These are phyloP conservation scores for Diogma glabrata DNA, from an alignment of 2,888 invertebrate genomes.

Conservation along the genomic window DNA sequence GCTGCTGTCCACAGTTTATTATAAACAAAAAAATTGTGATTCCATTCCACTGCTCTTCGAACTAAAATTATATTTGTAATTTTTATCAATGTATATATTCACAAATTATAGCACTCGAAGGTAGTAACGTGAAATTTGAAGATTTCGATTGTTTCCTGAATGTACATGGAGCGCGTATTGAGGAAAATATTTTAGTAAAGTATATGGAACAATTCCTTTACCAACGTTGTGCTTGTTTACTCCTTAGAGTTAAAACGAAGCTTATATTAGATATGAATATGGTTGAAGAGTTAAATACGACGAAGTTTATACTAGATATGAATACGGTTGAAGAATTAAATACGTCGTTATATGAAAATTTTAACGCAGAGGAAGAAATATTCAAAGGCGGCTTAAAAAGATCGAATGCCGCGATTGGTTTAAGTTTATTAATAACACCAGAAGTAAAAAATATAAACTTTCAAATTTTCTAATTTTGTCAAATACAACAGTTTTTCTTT, in stretches of 20 bases:
- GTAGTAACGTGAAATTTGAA: background rate
- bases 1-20: too few species aligned
- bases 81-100: too few species aligned
- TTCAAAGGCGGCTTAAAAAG: background rate
- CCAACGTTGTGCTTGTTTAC: background rate
- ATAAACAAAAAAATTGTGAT: too few species aligned
- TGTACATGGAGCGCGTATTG: background rate
- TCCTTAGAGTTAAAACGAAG: background rate
- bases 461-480: background rate
- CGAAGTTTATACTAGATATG: too few species aligned
- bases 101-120: background rate
- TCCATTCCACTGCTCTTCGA: too few species aligned
- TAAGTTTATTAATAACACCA: background rate
- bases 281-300: too few species aligned
- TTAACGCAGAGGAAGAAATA: too few species aligned
- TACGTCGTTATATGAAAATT: too few species aligned
- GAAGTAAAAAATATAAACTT: background rate
- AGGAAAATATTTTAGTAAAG: background rate
- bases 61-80: too few species aligned
- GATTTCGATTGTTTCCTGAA: background rate
- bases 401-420: background rate
- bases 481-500: background rate
- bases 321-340: too few species aligned
- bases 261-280: too few species aligned
- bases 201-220: background rate